Evolutionary conservation across 1,140 invertebrate species (phyloP), one percentile per base, ranked within the genome.

Genomic region (Samia ricini): DNA sequence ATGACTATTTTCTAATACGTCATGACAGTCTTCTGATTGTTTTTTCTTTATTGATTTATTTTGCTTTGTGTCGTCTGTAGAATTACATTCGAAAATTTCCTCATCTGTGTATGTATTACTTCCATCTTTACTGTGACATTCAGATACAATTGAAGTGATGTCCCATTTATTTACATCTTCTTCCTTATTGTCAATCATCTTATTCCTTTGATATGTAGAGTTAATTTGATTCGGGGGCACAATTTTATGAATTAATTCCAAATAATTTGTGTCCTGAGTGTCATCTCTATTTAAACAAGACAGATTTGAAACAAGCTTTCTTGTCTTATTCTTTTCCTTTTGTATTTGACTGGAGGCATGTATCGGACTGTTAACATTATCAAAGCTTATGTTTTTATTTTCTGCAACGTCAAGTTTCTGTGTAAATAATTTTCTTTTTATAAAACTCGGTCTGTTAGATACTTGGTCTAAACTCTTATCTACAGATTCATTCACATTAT

Each of bases 81-180:
- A 10, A 42, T 42, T 42, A 68, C 51, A 56, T 42, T 23, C 58
- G 63, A 65, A 64, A 85, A 85, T 77, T 83, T 89, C 86, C 56
- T 89, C 86, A 79, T 89, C 86, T 24, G 83, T 87, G 60, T 68
- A 87, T 29, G 84, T 87, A 24, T 87, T 83, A 71, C 86, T 89
- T 5, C 71, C 56, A 63, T 79, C 74, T 52, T 73, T 72, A 60
- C 71, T 69, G 33, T 83, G 76, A 49, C 77, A 76, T 42, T 61
- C 72, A n/a, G 83, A 76, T 61, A 88, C 74, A 42, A 84, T 63
- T 50, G 79, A 79, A 20, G 72, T 72, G 10, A 88, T 68, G 75
- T 89, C 86, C 82, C 79, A 85, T 62, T 72, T 62, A 18, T 61
- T 33, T 33, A 71, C 67, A 52, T 15, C 67, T 72, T 59, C 48